Percentiles rank a stretch among this genome's conserved stretches.
Evolutionary conservation across 2,888 invertebrate genomes (phyloP).

Genomic region (Diarsia dahlii): DNA sequence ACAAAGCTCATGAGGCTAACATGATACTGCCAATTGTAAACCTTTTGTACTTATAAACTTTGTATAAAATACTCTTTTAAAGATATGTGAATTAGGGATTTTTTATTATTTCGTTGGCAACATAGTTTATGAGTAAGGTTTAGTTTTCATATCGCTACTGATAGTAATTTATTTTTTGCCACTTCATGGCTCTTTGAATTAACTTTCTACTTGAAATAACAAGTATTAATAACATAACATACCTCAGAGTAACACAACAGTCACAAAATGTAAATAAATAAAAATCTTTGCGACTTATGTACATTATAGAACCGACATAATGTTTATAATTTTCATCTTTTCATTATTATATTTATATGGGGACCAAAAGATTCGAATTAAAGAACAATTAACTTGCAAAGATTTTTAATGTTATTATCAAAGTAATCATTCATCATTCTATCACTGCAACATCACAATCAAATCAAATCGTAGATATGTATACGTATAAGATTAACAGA

Average conservation of each 20-base stretch:
- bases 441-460: constrained; percentile 23
- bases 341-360: constrained; percentile 32
- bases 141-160: constrained; percentile 47
- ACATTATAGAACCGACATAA: constrained; percentile 30
- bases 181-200: constrained; percentile 40
- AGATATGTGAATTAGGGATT: constrained; percentile 50
- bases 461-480: background rate
- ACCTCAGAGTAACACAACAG: constrained; percentile 58
- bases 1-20: constrained; percentile 88
- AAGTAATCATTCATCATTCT: constrained; percentile 53
- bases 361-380: constrained; percentile 53
- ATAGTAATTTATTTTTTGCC: constrained; percentile 59
- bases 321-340: constrained; percentile 45
- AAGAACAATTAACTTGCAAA: constrained; percentile 64
- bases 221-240: constrained; percentile 60
- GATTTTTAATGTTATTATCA: constrained; percentile 67
- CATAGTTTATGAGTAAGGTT: constrained; percentile 60
- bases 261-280: constrained; percentile 66
- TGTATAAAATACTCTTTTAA: constrained; percentile 68
- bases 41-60: constrained; percentile 62
- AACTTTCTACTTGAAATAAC: constrained; percentile 56
- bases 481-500: background rate
- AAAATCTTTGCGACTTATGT: constrained; percentile 69
- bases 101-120: constrained; percentile 55
- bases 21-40: constrained; percentile 66